phyloP scores from a whole-genome alignment of 2,888 invertebrate species.

The Ceraclea dissimilis region DNA sequence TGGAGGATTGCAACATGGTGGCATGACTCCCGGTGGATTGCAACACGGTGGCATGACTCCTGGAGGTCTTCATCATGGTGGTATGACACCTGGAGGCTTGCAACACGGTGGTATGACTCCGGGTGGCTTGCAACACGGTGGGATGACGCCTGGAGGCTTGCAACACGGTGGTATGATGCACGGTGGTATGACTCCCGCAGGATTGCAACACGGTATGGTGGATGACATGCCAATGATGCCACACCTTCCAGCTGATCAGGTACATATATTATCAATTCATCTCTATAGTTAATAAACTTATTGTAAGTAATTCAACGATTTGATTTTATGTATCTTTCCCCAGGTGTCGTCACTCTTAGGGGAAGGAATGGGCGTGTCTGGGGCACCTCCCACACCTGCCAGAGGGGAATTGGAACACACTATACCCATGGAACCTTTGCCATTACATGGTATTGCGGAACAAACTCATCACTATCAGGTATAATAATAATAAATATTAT shows the following conservation, averaged over 20 bases:
- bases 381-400: conserved; percentile 27
- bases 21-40: conserved; percentile 37
- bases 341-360: conserved; percentile 26
- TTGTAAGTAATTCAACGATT: neutral
- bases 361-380: conserved; percentile 23
- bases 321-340: neutral
- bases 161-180: conserved; percentile 30
- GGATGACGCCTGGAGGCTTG: conserved; percentile 28
- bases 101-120: conserved; percentile 32
- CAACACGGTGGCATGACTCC: conserved; percentile 38
- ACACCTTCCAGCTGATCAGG: conserved; percentile 56
- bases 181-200: conserved; percentile 37
- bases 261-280: conserved; percentile 23
- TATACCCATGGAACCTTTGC: conserved; percentile 35
- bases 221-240: conserved; percentile 55
- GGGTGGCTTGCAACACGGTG: conserved; percentile 29
- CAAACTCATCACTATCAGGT: conserved; percentile 37
- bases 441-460: conserved; percentile 32
- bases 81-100: conserved; percentile 36
- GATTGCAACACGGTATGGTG: conserved; percentile 38
- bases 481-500: conserved; percentile 3
- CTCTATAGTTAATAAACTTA: neutral
- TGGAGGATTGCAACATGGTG: conserved; percentile 35
- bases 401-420: conserved; percentile 29
- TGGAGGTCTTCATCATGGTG: conserved; percentile 37